phyloP scores from a whole-genome alignment of 2,888 invertebrate genomes.

The Morinoia aosen region DNA sequence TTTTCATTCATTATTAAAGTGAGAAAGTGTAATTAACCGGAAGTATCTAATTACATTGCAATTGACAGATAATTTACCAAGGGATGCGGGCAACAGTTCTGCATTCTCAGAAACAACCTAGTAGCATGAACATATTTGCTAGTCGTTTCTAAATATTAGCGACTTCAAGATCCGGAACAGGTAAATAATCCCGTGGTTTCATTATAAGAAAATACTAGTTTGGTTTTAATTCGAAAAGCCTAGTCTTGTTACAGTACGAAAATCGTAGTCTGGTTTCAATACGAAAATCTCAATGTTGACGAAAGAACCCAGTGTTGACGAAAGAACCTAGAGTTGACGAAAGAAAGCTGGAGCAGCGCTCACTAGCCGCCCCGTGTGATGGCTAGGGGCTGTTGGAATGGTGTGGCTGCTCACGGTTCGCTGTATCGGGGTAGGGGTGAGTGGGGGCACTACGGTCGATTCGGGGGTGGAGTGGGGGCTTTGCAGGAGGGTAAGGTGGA shows the following conservation, averaged over 20 bases:
- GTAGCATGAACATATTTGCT: background rate
- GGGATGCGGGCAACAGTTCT: no score
- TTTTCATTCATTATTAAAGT: background rate
- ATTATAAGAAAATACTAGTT: no score
- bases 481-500: slow-evolving; percentile 1
- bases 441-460: slow-evolving; percentile 46
- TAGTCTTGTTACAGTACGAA: no score
- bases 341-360: background rate
- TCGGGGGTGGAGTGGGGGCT: slow-evolving; percentile 31
- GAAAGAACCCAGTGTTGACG: no score
- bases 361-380: background rate
- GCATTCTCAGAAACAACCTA: no score
- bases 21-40: background rate
- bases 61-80: background rate
- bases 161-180: background rate
- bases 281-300: no score
- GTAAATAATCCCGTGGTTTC: no score
- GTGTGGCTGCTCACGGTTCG: slow-evolving; percentile 47
- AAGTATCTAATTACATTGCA: background rate
- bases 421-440: slow-evolving; percentile 35
- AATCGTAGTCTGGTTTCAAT: no score
- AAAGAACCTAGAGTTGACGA: background rate
- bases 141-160: background rate
- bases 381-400: slow-evolving; percentile 30
- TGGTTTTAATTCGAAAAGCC: no score